These are phyloP conservation scores for Cremastinae sp. DNA, from an alignment of 2,888 invertebrate species.

Conservation along the genomic window DNA sequence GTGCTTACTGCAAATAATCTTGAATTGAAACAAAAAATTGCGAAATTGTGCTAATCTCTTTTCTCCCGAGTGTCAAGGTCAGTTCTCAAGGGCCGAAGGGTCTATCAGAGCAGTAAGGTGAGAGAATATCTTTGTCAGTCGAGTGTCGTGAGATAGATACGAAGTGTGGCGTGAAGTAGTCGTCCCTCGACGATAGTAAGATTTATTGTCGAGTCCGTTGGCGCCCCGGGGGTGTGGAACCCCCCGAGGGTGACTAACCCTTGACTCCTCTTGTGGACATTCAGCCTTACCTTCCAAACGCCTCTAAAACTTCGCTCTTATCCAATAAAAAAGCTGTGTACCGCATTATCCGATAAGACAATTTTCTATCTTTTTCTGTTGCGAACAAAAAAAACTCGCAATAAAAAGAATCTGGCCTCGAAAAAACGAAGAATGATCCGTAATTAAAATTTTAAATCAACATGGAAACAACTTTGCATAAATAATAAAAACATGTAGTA, in stretches of 20 bases:
- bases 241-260: slow-evolving; percentile 74
- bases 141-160: slow-evolving; percentile 59
- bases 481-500: too few species aligned
- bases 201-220: slow-evolving; percentile 77
- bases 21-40: slow-evolving; percentile 8
- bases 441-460: slow-evolving; percentile 1
- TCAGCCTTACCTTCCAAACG: slow-evolving; percentile 65
- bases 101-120: slow-evolving; percentile 43
- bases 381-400: too few species aligned
- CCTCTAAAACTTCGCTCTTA: slow-evolving; percentile 63
- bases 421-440: too few species aligned
- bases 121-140: slow-evolving; percentile 59
- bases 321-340: slow-evolving; percentile 48
- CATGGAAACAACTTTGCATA: not conserved
- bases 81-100: slow-evolving; percentile 26
- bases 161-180: slow-evolving; percentile 78
- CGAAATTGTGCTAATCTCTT: too few species aligned
- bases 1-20: not conserved
- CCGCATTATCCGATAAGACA: slow-evolving; percentile 64
- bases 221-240: slow-evolving; percentile 66
- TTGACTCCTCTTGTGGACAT: slow-evolving; percentile 74
- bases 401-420: too few species aligned
- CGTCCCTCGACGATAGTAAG: slow-evolving; percentile 79
- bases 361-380: slow-evolving; percentile 17
- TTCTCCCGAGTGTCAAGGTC: slow-evolving; percentile 43